Conservation (phyloP, 2,797 vertebrate species). For the Oophaga sylvatica region DNA sequence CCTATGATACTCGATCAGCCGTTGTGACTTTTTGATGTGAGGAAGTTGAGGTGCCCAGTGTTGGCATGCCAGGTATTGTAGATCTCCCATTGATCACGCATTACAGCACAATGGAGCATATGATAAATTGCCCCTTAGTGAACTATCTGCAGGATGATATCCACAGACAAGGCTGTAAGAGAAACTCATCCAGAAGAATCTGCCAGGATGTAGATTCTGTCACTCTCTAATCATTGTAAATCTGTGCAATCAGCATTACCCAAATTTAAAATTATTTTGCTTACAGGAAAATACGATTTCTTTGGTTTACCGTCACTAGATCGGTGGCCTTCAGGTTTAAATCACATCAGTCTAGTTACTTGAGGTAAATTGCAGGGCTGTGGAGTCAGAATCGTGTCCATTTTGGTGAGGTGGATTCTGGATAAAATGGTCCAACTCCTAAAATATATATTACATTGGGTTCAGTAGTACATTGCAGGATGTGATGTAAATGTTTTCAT, state of each 20-base stretch:
- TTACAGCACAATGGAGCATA: constrained; percentile 7
- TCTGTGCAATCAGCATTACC: neutral
- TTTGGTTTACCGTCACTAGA: too few species aligned
- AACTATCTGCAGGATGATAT: neutral
- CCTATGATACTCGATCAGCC: neutral
- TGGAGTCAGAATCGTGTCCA: too few species aligned
- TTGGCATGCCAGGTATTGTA: neutral
- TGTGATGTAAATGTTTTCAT: too few species aligned
- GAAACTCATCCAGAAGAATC: neutral
- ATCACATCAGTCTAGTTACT: neutral
- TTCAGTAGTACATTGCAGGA: too few species aligned
- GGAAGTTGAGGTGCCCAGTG: neutral
- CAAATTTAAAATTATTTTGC: neutral
- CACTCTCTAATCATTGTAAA: neutral
- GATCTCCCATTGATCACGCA: neutral
- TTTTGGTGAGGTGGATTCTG: too few species aligned
- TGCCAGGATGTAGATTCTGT: neutral
- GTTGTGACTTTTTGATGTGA: neutral
- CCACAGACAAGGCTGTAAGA: neutral
- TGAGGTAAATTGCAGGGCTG: neutral
- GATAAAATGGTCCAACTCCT: too few species aligned
- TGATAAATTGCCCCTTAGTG: neutral
- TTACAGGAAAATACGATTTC: neutral
- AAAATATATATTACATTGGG: too few species aligned
- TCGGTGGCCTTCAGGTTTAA: neutral